phyloP scores from a whole-genome alignment of 2,113 vertebrate genomes.

The Gallinago paraguaiae region DNA sequence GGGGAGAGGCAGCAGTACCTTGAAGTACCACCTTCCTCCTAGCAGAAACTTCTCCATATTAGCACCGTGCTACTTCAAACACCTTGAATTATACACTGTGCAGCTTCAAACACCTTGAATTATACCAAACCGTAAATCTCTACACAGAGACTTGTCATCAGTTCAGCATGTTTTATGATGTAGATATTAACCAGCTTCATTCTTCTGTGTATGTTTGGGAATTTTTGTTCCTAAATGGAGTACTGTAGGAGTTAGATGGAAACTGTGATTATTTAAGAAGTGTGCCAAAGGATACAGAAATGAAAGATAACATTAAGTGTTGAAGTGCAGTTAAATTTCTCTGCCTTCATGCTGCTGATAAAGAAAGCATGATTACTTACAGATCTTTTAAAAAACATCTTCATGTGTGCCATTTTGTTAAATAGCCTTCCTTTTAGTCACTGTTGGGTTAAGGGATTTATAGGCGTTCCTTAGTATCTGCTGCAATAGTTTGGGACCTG shows the following conservation, averaged over 20 bases:
- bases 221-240: background rate
- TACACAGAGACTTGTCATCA: background rate
- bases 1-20: background rate
- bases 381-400: background rate
- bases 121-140: background rate
- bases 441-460: background rate
- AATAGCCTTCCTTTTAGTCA: background rate
- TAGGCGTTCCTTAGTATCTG: background rate
- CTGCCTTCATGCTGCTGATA: background rate
- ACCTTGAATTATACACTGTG: background rate
- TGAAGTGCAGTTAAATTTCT: background rate
- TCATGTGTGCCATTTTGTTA: background rate
- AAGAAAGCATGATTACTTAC: background rate
- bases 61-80: background rate
- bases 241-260: background rate
- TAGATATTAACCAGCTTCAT: background rate
- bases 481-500: background rate
- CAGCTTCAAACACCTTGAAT: background rate
- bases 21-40: background rate
- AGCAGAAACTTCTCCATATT: background rate
- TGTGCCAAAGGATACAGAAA: background rate
- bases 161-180: background rate
- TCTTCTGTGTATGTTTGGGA: background rate
- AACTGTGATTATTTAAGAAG: background rate
- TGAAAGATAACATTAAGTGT: background rate